Conservation (phyloP, 2,797 vertebrate species). For the Anguilla anguilla region DNA sequence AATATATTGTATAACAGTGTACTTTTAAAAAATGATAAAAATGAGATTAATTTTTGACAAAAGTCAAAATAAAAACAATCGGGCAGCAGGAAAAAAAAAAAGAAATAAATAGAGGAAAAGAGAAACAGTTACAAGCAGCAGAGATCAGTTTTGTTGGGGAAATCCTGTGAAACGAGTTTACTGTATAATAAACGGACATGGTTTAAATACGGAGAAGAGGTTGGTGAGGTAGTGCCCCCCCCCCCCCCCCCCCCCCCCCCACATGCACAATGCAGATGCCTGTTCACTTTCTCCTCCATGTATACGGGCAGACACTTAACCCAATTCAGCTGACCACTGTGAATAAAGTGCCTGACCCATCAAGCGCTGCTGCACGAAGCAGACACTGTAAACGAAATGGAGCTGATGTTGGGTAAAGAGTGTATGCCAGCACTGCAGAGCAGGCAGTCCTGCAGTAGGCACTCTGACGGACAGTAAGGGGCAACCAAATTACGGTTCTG, state of each 20-base stretch:
- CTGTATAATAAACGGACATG: not conserved
- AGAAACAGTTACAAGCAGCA: constrained; percentile 37
- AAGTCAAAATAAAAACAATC: constrained; percentile 32
- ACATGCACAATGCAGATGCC: not conserved
- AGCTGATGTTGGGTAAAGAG: not conserved
- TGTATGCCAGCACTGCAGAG: not conserved
- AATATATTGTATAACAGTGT: constrained; percentile 3
- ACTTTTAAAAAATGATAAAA: constrained; percentile 63
- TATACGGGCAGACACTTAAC: too few species aligned
- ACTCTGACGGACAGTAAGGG: not conserved
- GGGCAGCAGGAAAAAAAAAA: constrained; percentile 37
- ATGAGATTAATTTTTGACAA: constrained; percentile 86
- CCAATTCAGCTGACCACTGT: too few species aligned
- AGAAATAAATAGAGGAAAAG: constrained; percentile 39
- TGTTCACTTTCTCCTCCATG: not conserved
- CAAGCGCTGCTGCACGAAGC: not conserved
- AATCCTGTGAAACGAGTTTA: not conserved
- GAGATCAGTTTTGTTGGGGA: constrained; percentile 24
- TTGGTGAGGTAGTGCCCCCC: too few species aligned
- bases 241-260: not conserved
- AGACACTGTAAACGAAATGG: not conserved
- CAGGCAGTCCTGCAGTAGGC: not conserved
- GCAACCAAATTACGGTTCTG: not conserved
- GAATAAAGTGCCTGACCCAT: not conserved
- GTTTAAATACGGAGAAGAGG: not conserved